Base-by-base conservation (phyloP, 1,140 invertebrate genomes). In the Diprion similis region DNA sequence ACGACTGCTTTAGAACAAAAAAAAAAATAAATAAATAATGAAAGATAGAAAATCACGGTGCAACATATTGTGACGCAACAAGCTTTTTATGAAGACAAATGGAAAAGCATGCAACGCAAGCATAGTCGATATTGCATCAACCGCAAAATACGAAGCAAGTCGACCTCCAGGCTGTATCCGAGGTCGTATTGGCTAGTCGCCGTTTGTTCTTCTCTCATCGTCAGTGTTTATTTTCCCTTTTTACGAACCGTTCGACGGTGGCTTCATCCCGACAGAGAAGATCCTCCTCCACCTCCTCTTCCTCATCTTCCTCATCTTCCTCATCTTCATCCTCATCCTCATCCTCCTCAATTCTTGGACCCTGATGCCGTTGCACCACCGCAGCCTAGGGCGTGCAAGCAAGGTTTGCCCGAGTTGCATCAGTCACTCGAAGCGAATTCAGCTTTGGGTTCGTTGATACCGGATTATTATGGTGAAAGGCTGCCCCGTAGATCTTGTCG, bases 401-500 rank as follows among this genome's bases (percentile, higher is more conserved):
- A 83, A 83, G 77, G 78, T 76, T 75, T 76, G 72, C 75, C 69
- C 65, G 72, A 67, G 73, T 83, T 84, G 82, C 82, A 80, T 83
- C 82, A 83, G 77, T 67, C 78, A 19, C 72, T 71, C 70, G 13
- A 71, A 46, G 70, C 48, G n/a, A 46, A 48, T 66, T 68, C 68
- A 48, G 24, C 73, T 70, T n/a, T 47, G 24, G 68, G 67, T 73
- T 64, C 72, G 45, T 70, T 48, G 47, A 71, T 76, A 81, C 77
- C 78, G 78, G 82, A 77, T 84, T 83, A 83, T 84, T 84, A 84
- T 77, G 81, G 82, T 83, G 82, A 84, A 84, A 84, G 82, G 81
- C 81, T 82, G 77, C 68, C 78, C 47, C 46, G 68, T 37, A 37
- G 24, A 37, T 37, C 19, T 72, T 47, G 73, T 71, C 73, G 77